Conservation (phyloP, 2,113 vertebrate species). For the Smithornis capensis region DNA sequence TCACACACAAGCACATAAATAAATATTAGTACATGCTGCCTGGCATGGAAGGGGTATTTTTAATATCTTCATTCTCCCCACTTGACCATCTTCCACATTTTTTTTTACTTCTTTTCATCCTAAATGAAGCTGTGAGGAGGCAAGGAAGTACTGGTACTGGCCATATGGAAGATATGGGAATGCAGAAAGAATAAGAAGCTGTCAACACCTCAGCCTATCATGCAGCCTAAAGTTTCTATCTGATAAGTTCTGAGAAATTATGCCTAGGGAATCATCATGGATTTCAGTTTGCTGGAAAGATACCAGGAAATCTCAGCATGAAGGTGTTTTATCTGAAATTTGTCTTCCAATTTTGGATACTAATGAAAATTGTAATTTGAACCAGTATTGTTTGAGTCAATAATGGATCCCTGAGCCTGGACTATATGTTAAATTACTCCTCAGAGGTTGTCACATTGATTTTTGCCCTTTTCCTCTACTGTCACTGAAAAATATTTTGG, state of each 20-base stretch:
- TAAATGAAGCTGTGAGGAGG: neutral
- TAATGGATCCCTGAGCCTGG: neutral
- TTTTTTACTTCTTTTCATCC: neutral
- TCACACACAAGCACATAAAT: slow-evolving; percentile 57
- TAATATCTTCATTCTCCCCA: neutral
- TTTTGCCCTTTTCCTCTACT: neutral
- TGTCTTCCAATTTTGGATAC: neutral
- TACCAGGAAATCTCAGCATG: neutral
- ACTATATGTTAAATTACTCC: neutral
- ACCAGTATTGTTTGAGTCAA: neutral
- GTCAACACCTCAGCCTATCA: neutral
- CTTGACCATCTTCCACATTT: neutral
- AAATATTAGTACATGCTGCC: neutral
- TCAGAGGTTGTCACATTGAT: neutral
- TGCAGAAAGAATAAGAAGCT: neutral
- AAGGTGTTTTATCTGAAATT: neutral
- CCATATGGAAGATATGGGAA: neutral
- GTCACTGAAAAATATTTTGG: neutral
- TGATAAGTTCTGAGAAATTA: neutral
- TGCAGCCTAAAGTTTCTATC: neutral
- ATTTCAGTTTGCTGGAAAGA: neutral
- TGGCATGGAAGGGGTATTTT: neutral
- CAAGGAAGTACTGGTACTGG: neutral
- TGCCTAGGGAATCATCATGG: neutral
- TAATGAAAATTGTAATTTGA: neutral